Evolutionary conservation across 2,113 vertebrate genomes (phyloP).

Genomic region (Romanogobio albipinnatus): DNA sequence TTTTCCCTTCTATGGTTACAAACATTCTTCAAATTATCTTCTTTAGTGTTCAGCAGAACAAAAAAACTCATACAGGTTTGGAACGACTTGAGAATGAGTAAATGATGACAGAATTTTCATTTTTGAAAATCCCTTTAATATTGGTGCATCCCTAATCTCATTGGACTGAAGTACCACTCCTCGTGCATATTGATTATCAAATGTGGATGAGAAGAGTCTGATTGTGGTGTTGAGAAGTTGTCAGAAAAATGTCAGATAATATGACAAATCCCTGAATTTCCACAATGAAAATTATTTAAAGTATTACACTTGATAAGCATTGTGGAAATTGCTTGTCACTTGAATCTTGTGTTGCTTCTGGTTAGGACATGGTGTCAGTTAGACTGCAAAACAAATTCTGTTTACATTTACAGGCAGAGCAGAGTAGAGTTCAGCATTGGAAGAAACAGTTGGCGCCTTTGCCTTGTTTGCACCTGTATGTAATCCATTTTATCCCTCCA

Average conservation of each 20-base stretch:
- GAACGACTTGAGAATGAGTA: too few relatives aligned
- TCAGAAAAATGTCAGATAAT: not conserved
- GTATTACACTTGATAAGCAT: not conserved
- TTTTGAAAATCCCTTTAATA: not conserved
- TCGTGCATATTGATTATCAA: not conserved
- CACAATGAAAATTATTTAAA: not conserved
- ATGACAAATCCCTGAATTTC: not conserved
- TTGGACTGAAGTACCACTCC: not conserved
- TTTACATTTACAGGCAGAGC: not conserved
- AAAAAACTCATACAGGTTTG: too few relatives aligned
- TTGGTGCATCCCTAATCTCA: not conserved
- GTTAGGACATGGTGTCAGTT: not conserved
- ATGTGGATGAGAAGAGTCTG: not conserved
- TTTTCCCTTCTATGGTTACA: too few relatives aligned
- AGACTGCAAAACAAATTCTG: not conserved
- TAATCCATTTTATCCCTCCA: constrained; percentile 8
- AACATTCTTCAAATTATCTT: too few relatives aligned
- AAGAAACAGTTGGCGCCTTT: constrained; percentile 19
- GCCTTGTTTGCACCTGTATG: constrained; percentile 34
- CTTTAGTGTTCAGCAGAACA: too few relatives aligned
- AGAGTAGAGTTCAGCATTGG: not conserved
- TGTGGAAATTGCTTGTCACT: not conserved
- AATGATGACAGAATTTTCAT: too few relatives aligned
- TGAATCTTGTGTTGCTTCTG: not conserved
- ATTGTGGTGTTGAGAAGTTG: not conserved